Percentiles rank a stretch among this genome's conserved stretches.
These are phyloP conservation scores for Rotaria sp. DNA, from an alignment of 2,888 invertebrate genomes.

Conservation along the genomic window DNA sequence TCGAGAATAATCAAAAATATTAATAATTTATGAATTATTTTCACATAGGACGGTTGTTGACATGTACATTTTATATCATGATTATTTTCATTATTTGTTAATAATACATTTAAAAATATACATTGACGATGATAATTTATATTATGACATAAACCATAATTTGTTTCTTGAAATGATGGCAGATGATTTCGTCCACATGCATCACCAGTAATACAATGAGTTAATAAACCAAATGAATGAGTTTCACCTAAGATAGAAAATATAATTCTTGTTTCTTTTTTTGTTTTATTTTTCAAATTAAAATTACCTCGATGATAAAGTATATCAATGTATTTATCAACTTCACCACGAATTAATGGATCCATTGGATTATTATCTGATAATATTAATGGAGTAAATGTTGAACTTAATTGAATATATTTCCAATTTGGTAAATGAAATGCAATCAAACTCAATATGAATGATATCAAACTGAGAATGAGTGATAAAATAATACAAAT, in stretches of 20 bases:
- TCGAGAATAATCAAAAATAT: background rate
- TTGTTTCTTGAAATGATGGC: background rate
- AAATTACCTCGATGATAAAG: background rate
- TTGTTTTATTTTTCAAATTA: background rate
- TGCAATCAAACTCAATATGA: constrained; percentile 11
- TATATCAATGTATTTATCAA: constrained; percentile 11
- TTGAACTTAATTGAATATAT: background rate
- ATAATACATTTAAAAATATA: background rate
- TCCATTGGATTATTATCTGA: background rate
- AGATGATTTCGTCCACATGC: background rate
- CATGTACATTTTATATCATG: background rate
- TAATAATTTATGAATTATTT: background rate
- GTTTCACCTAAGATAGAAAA: background rate
- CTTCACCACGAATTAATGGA: constrained; percentile 28
- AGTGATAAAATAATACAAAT: background rate
- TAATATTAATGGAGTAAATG: background rate
- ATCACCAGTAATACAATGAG: background rate
- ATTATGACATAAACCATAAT: constrained; percentile 4
- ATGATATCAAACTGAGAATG: constrained; percentile 5
- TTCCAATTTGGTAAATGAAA: background rate
- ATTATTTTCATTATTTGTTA: background rate
- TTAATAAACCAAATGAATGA: background rate
- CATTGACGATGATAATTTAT: background rate
- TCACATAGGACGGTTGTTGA: background rate
- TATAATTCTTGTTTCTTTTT: too few relatives aligned